Evolutionary conservation across 2,888 invertebrate genomes (phyloP).

Genomic region (Elysia crispata): DNA sequence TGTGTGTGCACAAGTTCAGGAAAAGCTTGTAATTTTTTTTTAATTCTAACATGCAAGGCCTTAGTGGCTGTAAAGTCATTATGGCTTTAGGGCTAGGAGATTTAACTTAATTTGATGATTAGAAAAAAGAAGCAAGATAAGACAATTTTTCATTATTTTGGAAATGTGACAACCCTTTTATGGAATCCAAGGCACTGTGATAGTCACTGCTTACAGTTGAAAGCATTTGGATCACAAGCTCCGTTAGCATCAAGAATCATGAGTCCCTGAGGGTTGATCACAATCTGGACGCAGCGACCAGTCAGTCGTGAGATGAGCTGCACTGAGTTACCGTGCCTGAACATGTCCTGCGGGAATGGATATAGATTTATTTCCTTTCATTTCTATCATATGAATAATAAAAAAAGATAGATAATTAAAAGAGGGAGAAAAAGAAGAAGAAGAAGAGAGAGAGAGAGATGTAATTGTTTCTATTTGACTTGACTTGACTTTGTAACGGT

Average conservation of each 20-base stretch:
- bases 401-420: neutral
- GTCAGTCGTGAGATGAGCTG: conserved; percentile 60
- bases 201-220: conserved; percentile 60
- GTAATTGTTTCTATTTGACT: neutral
- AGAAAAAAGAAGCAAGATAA: no score
- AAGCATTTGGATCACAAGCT: conserved; percentile 59
- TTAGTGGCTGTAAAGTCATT: no score
- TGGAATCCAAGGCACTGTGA: neutral
- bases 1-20: no score
- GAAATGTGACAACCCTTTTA: no score
- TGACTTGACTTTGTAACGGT: no score
- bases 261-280: conserved; percentile 63
- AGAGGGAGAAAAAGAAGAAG: neutral
- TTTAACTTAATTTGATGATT: no score
- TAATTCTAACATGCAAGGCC: no score
- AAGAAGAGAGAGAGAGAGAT: neutral
- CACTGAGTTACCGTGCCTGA: conserved; percentile 71
- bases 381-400: neutral
- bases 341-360: conserved; percentile 60
- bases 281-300: conserved; percentile 70
- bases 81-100: no score
- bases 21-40: no score
- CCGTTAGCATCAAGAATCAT: conserved; percentile 72
- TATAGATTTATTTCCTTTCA: neutral
- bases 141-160: no score